A percentile compares a stretch with the other conserved stretches of the same genome.
Conservation (phyloP, 2,888 invertebrate genomes). For the Augochlorella aurata region DNA sequence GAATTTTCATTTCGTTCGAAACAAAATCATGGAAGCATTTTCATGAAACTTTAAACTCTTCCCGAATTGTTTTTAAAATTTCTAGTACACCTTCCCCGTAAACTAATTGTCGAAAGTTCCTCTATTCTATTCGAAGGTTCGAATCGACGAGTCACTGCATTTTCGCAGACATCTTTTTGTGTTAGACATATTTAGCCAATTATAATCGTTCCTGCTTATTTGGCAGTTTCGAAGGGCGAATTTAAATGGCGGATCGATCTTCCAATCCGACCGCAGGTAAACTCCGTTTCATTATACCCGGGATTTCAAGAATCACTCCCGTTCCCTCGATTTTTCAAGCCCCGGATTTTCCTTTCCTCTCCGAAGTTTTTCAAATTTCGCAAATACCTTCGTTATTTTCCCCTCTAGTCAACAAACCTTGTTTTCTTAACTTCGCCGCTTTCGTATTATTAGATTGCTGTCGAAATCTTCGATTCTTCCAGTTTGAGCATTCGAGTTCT, state of each 20-base stretch:
- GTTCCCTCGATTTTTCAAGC: background rate
- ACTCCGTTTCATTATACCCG: background rate
- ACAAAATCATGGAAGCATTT: background rate
- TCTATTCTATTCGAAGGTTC: background rate
- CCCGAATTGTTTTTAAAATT: background rate
- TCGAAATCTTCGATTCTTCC: background rate
- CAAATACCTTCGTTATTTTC: background rate
- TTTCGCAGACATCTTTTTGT: background rate
- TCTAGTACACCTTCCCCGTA: background rate
- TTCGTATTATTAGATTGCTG: background rate
- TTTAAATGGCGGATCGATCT: conserved; percentile 1
- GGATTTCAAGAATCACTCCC: background rate
- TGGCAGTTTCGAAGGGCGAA: background rate
- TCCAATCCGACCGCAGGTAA: background rate
- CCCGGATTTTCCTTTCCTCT: background rate
- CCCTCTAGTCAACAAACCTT: background rate
- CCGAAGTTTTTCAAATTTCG: background rate
- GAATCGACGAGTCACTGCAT: background rate
- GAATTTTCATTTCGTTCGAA: too few species aligned
- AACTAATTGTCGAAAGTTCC: background rate
- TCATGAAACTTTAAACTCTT: background rate
- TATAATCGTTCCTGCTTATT: background rate
- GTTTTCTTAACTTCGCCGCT: background rate
- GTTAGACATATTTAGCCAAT: background rate
- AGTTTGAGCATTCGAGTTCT: background rate